Evolutionary conservation across 2,888 invertebrate species (phyloP), one percentile per base, ranked within the genome.

Genomic region (Homarus gammarus): DNA sequence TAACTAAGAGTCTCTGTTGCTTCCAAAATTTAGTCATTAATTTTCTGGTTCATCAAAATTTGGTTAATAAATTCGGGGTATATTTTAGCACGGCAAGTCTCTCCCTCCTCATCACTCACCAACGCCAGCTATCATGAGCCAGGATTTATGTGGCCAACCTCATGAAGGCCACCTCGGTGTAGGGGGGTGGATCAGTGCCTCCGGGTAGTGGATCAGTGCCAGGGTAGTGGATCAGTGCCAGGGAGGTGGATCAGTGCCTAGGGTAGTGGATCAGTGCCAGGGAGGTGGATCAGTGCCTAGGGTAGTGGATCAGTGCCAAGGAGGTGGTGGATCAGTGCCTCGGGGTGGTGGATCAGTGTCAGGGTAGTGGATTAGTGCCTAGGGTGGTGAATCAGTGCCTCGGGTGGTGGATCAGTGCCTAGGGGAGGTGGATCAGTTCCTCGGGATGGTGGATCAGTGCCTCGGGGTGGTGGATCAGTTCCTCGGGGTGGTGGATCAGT

Each of bases 21-120:
- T 40, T 36, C 36, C 31, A 40, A 73, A 40, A 73, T 73, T n/a
- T 8, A 36, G 15, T 61, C 38, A 81, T 81, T 61, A 36, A 81
- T 56, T 56, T 61, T 61, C 40, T 38, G 10, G 38, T 81, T 61
- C 64, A 79, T 79, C 36, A 33, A 56, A 56, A 79, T 79, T 33
- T 79, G 36, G 49, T 56, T 56, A 10, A 79, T 56, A 56, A 79
- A 79, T 51, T 56, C 33, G 6, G 36, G 61, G 51, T 36, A 51
- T 79, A 79, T 79, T 56, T 36, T 79, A 56, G 27, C 31, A 0
- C 40, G 49, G 15, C 79, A 36, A 22, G 51, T 36, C 6, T 38
- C n/a, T 81, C 36, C 51, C 44, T 81, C 40, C 56, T 81, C 81
- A 61, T 81, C 56, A 75, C 12, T 75, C 75, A 75, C 44, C n/a